Evolutionary conservation across 2,888 invertebrate species (phyloP).

Genomic region (Nymphalis c-album): DNA sequence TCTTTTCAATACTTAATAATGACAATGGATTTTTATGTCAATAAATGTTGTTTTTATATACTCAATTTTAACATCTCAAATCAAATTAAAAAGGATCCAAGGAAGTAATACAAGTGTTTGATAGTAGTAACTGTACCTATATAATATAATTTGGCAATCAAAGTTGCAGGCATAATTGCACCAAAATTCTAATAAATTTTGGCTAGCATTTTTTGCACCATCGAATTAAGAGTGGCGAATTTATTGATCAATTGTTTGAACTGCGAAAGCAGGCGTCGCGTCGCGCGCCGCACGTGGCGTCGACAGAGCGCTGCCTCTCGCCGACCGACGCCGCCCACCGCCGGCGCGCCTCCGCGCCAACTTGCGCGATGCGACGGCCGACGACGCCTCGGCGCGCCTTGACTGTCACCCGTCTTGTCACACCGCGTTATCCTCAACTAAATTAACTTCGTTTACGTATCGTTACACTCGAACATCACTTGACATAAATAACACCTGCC

Average conservation of each 20-base stretch:
- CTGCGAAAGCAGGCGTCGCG: slow-evolving; percentile 26
- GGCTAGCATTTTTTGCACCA: slow-evolving; percentile 24
- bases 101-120: too few species aligned
- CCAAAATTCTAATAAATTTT: background rate
- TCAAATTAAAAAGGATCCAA: too few species aligned
- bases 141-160: too few species aligned
- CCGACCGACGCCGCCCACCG: slow-evolving; percentile 45
- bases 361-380: slow-evolving; percentile 30
- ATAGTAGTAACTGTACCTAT: too few species aligned
- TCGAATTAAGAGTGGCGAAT: slow-evolving; percentile 26
- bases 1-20: too few species aligned
- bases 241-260: slow-evolving; percentile 35
- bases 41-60: too few species aligned
- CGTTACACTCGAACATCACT: slow-evolving; percentile 53
- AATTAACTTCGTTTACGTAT: slow-evolving; percentile 74
- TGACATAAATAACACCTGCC: slow-evolving; percentile 58
- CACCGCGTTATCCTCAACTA: slow-evolving; percentile 54
- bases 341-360: slow-evolving; percentile 41
- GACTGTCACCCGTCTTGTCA: slow-evolving; percentile 46
- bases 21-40: too few species aligned
- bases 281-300: slow-evolving; percentile 31
- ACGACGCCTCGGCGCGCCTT: slow-evolving; percentile 38
- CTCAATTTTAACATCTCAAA: too few species aligned
- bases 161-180: too few species aligned
- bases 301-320: slow-evolving; percentile 42